Conservation (phyloP, 1,140 invertebrate species). For the Eupeodes corollae region DNA sequence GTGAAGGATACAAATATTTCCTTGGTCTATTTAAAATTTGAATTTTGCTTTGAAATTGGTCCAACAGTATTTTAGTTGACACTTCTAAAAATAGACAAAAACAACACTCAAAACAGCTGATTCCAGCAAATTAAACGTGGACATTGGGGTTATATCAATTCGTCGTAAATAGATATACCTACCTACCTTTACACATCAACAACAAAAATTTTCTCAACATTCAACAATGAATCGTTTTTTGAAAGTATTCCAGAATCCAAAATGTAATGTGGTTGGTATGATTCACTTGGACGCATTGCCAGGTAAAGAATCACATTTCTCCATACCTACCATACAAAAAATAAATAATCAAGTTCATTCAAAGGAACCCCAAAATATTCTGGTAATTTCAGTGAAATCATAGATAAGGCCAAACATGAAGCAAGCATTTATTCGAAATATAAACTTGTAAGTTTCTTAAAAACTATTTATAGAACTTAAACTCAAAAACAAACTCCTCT, state of each 20-base stretch:
- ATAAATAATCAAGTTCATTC: slow-evolving; percentile 1
- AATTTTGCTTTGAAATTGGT: no score
- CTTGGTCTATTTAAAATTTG: no score
- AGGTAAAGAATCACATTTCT: slow-evolving; percentile 39
- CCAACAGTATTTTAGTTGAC: no score
- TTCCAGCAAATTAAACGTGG: no score
- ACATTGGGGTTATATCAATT: no score
- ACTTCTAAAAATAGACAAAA: no score
- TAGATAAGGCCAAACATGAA: slow-evolving; percentile 23
- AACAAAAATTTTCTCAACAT: no score
- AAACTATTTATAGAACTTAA: not conserved
- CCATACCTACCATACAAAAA: not conserved
- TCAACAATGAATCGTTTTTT: slow-evolving; percentile 33
- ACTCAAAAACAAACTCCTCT: not conserved
- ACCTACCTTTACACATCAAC: no score
- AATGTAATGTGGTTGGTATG: slow-evolving; percentile 59
- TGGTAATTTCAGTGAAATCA: slow-evolving; percentile 21
- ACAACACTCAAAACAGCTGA: no score
- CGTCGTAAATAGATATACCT: no score
- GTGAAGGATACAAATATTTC: no score
- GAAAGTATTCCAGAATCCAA: slow-evolving; percentile 32
- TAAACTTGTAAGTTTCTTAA: slow-evolving; percentile 1
- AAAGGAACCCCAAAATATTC: slow-evolving; percentile 28
- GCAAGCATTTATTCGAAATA: slow-evolving; percentile 21
- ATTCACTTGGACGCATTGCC: slow-evolving; percentile 60